Base-by-base conservation (phyloP, 2,797 vertebrate species). In the Bradypodion ventrale region DNA sequence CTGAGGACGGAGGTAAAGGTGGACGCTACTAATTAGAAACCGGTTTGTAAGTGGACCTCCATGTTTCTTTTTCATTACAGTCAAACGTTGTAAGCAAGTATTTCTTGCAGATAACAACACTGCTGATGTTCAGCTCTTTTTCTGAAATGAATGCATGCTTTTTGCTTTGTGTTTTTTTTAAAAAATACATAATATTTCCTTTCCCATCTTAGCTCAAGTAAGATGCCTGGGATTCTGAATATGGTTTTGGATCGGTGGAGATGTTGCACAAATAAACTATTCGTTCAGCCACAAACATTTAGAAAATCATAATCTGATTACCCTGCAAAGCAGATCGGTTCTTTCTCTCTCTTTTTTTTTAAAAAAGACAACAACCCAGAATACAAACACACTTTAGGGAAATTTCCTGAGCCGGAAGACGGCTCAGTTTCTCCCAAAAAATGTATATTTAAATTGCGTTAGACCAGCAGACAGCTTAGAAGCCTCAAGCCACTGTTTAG, bases 281-380 rank as follows among this genome's bases (percentile, higher is more conserved):
- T 87, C 87, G 27, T 88, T 27, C 85, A 81, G 82, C 65, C 77
- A 79, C 68, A 79, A 37, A 91, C 84, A 68, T 90, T 91, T 85
- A 66, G 69, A 90, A 83, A 93, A 90, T 59, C 63, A 56, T 88
- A 80, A 93, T 88, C 89, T 84, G 82, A 95, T 92, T 94, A 94
- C 80, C 60, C 9, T 21, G 74, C 87, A 86, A 92, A 84, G 77
- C 59, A 84, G 87, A 85, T 82, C 87, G 72, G 69, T 85, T 90
- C 91, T 10, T 44, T 87, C 37, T 56, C 40, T n/a, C n/a, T n/a
- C n/a, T n/a, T n/a, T n/a, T n/a, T n/a, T 70, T 73, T 37, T 5
- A 32, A 84, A 93, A 66, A n/a, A 23, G 27, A 29, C 60, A 56
- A 52, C 32, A 15, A 68, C 65, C 32, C 13, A 66, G 5, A 35